A percentile compares a stretch with the other conserved stretches of the same genome.
Conservation (phyloP, 1,140 invertebrate genomes). For the Lucilia sericata region DNA sequence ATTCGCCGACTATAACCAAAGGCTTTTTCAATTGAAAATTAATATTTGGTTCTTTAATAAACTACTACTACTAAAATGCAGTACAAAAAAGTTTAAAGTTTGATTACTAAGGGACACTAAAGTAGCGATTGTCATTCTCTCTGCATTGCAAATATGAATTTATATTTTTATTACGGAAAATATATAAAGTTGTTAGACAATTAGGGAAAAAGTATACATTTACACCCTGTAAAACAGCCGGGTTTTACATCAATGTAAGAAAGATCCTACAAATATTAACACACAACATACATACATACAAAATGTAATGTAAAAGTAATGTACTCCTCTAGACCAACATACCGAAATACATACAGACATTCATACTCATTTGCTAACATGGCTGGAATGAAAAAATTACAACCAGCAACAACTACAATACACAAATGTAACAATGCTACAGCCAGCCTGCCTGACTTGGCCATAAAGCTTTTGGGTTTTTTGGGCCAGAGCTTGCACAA, state of each 20-base stretch:
- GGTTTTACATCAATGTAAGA: not conserved
- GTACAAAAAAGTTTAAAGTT: too few relatives aligned
- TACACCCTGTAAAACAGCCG: not conserved
- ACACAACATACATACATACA: not conserved
- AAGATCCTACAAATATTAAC: conserved; percentile 25
- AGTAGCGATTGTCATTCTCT: too few relatives aligned
- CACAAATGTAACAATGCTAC: not conserved
- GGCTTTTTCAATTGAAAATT: too few relatives aligned
- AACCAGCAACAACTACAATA: not conserved
- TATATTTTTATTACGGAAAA: too few relatives aligned
- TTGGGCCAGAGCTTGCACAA: conserved; percentile 39
- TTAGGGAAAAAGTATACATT: too few relatives aligned
- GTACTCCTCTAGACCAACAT: conserved; percentile 10
- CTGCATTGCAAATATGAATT: too few relatives aligned
- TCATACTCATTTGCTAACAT: conserved; percentile 7
- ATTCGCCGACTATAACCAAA: too few relatives aligned
- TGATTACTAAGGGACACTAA: too few relatives aligned
- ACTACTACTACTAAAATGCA: too few relatives aligned
- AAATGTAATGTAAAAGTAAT: conserved; percentile 42
- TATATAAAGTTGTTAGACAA: too few relatives aligned
- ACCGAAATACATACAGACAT: not conserved
- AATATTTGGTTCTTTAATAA: too few relatives aligned
- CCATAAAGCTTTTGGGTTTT: not conserved
- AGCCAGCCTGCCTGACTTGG: not conserved
- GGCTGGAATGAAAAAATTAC: not conserved